Base-by-base conservation (phyloP, 2,888 invertebrate species). In the Caenorhabditis panamensis region DNA sequence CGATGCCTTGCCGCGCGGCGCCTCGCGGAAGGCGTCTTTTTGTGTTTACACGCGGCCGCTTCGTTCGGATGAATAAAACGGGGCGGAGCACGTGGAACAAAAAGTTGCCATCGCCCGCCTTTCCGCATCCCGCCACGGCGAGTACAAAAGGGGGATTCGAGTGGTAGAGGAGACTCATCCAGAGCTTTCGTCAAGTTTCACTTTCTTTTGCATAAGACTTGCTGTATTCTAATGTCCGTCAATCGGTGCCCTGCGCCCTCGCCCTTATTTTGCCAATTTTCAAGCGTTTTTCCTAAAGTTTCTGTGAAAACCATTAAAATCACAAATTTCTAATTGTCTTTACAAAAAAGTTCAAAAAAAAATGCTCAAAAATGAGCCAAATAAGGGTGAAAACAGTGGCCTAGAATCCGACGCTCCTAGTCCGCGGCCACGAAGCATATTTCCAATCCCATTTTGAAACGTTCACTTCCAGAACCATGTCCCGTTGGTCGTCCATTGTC, bases 401-500 rank as follows among this genome's bases (percentile, higher is more conserved):
- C n/a, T n/a, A n/a, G n/a, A n/a, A n/a, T n/a, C n/a, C n/a, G n/a
- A n/a, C n/a, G n/a, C n/a, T n/a, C n/a, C n/a, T n/a, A n/a, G n/a
- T n/a, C n/a, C n/a, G n/a, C n/a, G n/a, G n/a, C n/a, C n/a, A n/a
- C n/a, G n/a, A n/a, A n/a, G n/a, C n/a, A n/a, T n/a, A n/a, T n/a
- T n/a, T n/a, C n/a, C n/a, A n/a, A n/a, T n/a, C n/a, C n/a, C n/a
- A n/a, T n/a, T n/a, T n/a, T n/a, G n/a, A n/a, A n/a, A n/a, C n/a
- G n/a, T n/a, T n/a, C n/a, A n/a, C n/a, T n/a, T n/a, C n/a, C n/a
- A 22, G n/a, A 28, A 53, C 36, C 41, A 69, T 67, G 75, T 51
- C 53, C 53, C 77, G 77, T 20, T 54, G 58, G 31, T 69, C 77
- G 51, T 71, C 64, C 51, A 31, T 78, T 20, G 41, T 78, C 28